Percentiles rank a stretch among this genome's conserved stretches.
Evolutionary conservation across 2,797 vertebrate genomes (phyloP).

Genomic region (Enteromius unitaeniatus): DNA sequence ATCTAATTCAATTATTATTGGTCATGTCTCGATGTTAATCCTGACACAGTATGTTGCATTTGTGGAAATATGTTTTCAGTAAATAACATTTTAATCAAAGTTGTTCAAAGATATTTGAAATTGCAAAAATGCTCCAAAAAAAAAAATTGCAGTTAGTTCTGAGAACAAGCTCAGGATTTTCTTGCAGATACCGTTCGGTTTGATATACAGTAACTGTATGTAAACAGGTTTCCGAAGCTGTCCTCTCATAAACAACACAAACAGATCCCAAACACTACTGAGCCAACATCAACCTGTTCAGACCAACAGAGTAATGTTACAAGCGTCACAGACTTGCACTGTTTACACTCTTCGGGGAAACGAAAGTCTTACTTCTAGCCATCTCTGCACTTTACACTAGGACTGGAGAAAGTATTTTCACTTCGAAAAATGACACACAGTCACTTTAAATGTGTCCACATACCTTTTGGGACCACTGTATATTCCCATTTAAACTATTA

Average conservation of each 20-base stretch:
- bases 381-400: background rate
- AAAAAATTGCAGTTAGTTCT: background rate
- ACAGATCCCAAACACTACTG: background rate
- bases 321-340: background rate
- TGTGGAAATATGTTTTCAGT: background rate
- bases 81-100: background rate
- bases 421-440: background rate
- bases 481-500: conserved; percentile 24
- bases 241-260: background rate
- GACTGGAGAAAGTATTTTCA: conserved; percentile 1
- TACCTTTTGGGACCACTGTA: background rate
- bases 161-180: background rate
- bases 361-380: background rate
- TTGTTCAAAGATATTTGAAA: background rate
- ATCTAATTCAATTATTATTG: background rate
- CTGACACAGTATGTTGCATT: background rate
- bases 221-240: background rate
- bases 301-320: background rate
- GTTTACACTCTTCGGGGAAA: conserved; percentile 13
- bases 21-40: background rate
- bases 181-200: background rate
- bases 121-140: background rate
- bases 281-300: background rate
- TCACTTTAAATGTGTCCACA: conserved; percentile 10
- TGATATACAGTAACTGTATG: background rate